phyloP scores from a whole-genome alignment of 2,888 invertebrate genomes.

The Stenodema calcarata region DNA sequence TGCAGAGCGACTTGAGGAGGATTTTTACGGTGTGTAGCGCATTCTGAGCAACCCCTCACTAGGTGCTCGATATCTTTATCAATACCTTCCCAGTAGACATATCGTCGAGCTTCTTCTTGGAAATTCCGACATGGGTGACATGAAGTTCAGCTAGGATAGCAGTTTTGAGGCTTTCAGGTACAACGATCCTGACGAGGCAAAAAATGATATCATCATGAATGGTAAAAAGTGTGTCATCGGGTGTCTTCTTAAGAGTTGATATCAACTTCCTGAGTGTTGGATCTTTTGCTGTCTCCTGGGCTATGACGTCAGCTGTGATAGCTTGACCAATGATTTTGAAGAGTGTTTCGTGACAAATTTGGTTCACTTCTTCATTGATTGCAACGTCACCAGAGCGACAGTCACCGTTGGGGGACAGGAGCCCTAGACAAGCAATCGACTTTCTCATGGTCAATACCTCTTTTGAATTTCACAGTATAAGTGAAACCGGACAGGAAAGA shows the following conservation, averaged over 20 bases:
- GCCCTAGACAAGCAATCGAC: background rate
- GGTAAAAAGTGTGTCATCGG: background rate
- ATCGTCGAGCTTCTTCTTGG: conserved; percentile 14
- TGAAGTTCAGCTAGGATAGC: background rate
- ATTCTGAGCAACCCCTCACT: no score
- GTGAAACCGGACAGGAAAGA: background rate
- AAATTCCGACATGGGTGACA: background rate
- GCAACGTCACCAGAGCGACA: background rate
- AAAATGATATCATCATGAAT: conserved; percentile 43
- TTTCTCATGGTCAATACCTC: background rate
- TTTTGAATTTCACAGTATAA: background rate
- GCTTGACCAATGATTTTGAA: background rate
- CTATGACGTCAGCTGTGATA: background rate
- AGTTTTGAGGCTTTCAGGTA: background rate
- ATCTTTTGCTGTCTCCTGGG: background rate
- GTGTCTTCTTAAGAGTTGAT: background rate
- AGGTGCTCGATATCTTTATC: no score
- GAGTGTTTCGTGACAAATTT: background rate
- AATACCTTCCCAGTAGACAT: background rate
- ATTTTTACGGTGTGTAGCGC: no score
- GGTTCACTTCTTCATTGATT: background rate
- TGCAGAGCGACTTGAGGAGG: no score
- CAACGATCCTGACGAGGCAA: conserved; percentile 36
- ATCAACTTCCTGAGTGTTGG: background rate
- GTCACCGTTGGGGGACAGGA: background rate